Base-by-base conservation (phyloP, 1,140 invertebrate species). In the Anadara kagoshimensis region DNA sequence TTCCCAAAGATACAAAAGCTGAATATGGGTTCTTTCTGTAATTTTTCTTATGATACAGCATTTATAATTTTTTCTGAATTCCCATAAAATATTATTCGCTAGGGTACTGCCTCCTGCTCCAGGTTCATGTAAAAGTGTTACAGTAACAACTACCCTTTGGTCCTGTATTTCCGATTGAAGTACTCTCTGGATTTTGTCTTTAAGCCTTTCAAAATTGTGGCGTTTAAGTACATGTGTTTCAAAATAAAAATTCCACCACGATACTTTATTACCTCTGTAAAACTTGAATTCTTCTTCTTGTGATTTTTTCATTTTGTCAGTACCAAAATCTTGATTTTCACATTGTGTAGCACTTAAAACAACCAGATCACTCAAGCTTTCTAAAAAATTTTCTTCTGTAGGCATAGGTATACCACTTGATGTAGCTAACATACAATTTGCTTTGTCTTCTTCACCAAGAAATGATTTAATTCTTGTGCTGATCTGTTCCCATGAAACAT, bases 231-330 rank as follows among this genome's bases (percentile, higher is more conserved):
- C 73, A 61, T 75, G 73, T 5, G 18, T 64, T 26, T 53, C 56
- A 47, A 65, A 75, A 47, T 20, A 58, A 24, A 69, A 75, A 59
- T 75, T 75, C 53, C 54, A 75, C 73, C 73, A 75, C 11, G 18
- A 54, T 0, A 69, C 73, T 18, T 20, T 63, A 3, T 53, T 45
- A 0, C 73, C 73, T 65, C 47, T 57, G 24, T 69, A 75, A 54
- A 75, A 75, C 24, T 65, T 11, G 7, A 43, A 8, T 24, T 75
- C 73, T 22, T 59, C 51, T 51, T 75, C 56, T 20, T 53, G 20
- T 0, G 51, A 11, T 51, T 66, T 62, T 45, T 54, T 49, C 10
- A 58, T 47, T 44, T 69, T 41, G 11, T 2, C 5, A 5, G 54
- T 20, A 11, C 62, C 24, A n/a, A 73, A 73, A 24, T 66, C n/a